Evolutionary conservation across 2,113 vertebrate genomes (phyloP).

Genomic region (Rhinolophus sinicus): DNA sequence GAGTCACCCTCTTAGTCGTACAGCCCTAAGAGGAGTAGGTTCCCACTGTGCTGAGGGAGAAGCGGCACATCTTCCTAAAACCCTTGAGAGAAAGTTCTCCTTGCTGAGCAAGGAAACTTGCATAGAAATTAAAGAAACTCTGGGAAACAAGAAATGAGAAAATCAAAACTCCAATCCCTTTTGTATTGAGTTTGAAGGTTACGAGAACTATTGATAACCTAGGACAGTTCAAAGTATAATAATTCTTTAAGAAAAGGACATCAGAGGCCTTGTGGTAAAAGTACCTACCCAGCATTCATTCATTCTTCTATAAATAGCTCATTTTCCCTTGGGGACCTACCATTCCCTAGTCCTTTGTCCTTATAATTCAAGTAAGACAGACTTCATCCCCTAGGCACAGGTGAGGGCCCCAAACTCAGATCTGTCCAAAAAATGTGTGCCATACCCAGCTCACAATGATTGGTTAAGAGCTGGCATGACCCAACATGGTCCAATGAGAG

Average conservation of each 20-base stretch:
- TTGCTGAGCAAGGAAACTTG: neutral
- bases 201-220: neutral
- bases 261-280: neutral
- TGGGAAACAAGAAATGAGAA: neutral
- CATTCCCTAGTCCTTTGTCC: neutral
- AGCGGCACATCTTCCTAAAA: neutral
- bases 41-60: neutral
- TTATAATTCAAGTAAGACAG: neutral
- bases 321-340: neutral
- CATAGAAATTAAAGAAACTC: neutral
- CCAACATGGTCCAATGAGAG: neutral
- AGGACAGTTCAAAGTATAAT: neutral
- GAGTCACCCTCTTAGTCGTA: constrained; percentile 57
- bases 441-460: neutral
- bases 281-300: neutral
- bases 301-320: neutral
- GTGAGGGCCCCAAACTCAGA: neutral
- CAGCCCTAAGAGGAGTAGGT: neutral
- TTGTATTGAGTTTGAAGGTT: neutral
- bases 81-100: neutral
- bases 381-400: neutral
- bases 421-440: neutral
- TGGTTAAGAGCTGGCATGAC: neutral
- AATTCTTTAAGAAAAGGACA: neutral
- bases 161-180: neutral